These are phyloP conservation scores for Tetranychus cinnabarinus DNA, from an alignment of 1,140 invertebrate genomes.

Conservation along the genomic window DNA sequence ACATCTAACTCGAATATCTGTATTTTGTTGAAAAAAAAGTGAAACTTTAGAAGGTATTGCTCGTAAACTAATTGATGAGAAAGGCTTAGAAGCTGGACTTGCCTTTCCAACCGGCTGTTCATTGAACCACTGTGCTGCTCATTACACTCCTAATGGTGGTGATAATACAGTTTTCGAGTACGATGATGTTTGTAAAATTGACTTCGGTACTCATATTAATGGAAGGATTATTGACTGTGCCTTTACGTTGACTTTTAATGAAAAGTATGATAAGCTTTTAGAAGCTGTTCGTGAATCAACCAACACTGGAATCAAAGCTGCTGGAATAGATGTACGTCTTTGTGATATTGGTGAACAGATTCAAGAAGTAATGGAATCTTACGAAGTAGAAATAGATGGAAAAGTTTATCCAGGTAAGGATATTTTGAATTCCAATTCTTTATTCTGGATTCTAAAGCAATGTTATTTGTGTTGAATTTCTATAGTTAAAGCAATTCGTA, in stretches of 20 bases:
- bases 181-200: constrained; percentile 97
- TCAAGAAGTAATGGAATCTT: constrained; percentile 98
- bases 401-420: constrained; percentile 54
- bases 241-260: constrained; percentile 88
- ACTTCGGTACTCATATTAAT: constrained; percentile 98
- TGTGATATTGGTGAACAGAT: constrained; percentile 94
- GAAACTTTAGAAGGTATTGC: constrained; percentile 82
- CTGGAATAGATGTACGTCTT: constrained; percentile 87
- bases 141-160: constrained; percentile 97
- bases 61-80: constrained; percentile 73
- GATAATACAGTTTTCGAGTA: constrained; percentile 79
- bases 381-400: constrained; percentile 92
- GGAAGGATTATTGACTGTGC: constrained; percentile 96
- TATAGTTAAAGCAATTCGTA: constrained; percentile 79
- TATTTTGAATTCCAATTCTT: background rate
- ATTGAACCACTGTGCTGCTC: constrained; percentile 92
- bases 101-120: constrained; percentile 98
- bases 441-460: background rate
- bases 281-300: constrained; percentile 92
- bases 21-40: constrained; percentile 18
- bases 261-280: constrained; percentile 81
- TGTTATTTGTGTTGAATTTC: background rate
- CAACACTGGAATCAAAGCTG: constrained; percentile 76
- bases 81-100: constrained; percentile 80
- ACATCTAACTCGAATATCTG: no score